Evolutionary conservation across 2,888 invertebrate genomes (phyloP).

Genomic region (Erynnis tages): DNA sequence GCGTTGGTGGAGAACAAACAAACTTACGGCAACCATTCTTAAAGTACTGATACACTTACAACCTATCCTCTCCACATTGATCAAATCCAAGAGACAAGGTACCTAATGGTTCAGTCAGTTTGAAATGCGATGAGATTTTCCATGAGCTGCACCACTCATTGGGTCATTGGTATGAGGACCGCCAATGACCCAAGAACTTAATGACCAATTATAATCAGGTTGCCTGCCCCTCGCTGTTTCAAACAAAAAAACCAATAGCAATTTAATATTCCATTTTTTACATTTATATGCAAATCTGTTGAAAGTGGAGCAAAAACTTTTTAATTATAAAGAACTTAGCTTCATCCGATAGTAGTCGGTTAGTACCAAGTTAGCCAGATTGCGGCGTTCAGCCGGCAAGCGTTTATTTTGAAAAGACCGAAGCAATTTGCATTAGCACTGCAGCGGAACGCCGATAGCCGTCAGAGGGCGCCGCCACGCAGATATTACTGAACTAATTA

Average conservation of each 20-base stretch:
- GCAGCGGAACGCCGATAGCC: conserved; percentile 19
- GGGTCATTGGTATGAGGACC: too few species aligned
- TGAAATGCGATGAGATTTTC: too few species aligned
- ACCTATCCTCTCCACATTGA: too few species aligned
- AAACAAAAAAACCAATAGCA: too few species aligned
- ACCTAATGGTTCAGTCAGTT: too few species aligned
- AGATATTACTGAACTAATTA: conserved; percentile 9
- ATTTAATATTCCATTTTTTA: not conserved
- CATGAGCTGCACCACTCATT: too few species aligned
- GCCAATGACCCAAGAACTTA: too few species aligned
- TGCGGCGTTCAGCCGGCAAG: conserved; percentile 7
- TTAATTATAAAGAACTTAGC: conserved; percentile 6
- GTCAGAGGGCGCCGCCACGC: not conserved
- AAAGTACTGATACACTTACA: too few species aligned
- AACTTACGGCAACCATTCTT: too few species aligned
- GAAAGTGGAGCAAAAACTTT: conserved; percentile 11
- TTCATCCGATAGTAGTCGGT: conserved; percentile 1
- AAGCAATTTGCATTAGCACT: conserved; percentile 24
- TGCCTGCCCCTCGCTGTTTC: not conserved
- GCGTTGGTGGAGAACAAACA: too few species aligned
- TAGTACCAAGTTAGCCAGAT: conserved; percentile 12
- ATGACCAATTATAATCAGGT: too few species aligned
- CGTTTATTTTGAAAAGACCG: conserved; percentile 20
- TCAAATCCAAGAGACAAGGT: too few species aligned
- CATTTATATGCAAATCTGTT: not conserved